These are phyloP conservation scores for Ceyx margarethae DNA, from an alignment of 2,113 vertebrate genomes.

Conservation along the genomic window DNA sequence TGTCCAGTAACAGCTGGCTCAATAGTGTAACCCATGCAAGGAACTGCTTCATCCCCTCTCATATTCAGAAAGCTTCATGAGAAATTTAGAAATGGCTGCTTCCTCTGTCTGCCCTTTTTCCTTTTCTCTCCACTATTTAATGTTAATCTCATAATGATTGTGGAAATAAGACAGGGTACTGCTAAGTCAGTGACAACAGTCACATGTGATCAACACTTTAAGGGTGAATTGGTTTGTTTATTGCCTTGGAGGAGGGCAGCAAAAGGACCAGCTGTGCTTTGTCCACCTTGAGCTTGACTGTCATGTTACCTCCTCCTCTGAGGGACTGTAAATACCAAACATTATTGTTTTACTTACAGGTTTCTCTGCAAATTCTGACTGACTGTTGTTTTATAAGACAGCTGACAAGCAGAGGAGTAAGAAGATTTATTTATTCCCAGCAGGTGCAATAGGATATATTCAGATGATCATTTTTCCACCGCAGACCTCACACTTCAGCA, in stretches of 20 bases:
- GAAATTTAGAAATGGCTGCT: not conserved
- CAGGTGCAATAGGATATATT: not conserved
- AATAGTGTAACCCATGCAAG: fast-evolving
- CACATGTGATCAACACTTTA: not conserved
- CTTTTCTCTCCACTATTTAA: not conserved
- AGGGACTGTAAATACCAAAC: not conserved
- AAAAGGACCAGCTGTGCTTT: not conserved
- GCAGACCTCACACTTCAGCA: not conserved
- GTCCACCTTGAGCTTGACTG: not conserved
- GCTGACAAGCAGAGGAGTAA: not conserved
- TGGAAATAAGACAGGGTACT: not conserved
- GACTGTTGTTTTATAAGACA: not conserved
- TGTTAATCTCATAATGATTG: not conserved
- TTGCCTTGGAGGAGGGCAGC: not conserved
- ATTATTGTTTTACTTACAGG: not conserved
- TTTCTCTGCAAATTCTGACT: not conserved
- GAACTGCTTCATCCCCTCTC: not conserved
- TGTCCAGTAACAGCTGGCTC: not conserved
- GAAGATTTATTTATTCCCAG: not conserved
- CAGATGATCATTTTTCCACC: not conserved
- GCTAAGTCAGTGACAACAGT: not conserved
- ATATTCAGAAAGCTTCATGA: not conserved
- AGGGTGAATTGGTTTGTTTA: not conserved
- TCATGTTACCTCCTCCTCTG: not conserved
- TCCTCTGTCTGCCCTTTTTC: not conserved